These are phyloP conservation scores for Ceratitis capitata DNA, from an alignment of 1,140 invertebrate genomes.

Conservation along the genomic window DNA sequence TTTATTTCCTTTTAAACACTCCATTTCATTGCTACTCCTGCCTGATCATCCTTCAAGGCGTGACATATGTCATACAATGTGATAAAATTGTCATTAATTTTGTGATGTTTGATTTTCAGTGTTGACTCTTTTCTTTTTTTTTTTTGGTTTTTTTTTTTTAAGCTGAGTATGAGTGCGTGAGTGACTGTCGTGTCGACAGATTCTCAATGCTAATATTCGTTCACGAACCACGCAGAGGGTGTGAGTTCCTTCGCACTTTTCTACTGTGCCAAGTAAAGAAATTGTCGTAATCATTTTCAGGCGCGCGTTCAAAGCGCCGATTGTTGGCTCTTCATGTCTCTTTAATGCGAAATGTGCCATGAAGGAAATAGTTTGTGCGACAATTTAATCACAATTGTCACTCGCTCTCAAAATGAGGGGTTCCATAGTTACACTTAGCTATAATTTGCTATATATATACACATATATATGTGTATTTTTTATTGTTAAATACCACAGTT, in stretches of 20 bases:
- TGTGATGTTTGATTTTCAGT: background rate
- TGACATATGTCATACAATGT: slow-evolving; percentile 18
- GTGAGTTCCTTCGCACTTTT: too few species aligned
- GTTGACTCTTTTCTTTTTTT: too few species aligned
- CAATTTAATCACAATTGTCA: slow-evolving; percentile 21
- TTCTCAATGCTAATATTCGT: background rate
- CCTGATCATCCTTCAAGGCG: background rate
- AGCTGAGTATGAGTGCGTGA: background rate
- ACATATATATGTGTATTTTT: background rate
- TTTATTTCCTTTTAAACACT: background rate
- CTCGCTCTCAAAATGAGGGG: background rate
- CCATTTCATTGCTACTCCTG: background rate
- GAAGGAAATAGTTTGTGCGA: background rate
- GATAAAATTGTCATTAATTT: slow-evolving; percentile 30
- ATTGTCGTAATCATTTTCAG: too few species aligned
- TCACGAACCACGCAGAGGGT: background rate
- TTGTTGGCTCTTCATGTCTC: background rate
- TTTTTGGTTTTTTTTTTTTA: too few species aligned
- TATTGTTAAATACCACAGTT: background rate
- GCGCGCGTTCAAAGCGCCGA: background rate
- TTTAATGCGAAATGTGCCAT: background rate
- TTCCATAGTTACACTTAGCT: background rate
- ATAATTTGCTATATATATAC: background rate
- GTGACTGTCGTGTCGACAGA: too few species aligned
- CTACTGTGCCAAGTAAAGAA: too few species aligned